Base-by-base conservation (phyloP, 2,797 vertebrate genomes). In the Merluccius polli region DNA sequence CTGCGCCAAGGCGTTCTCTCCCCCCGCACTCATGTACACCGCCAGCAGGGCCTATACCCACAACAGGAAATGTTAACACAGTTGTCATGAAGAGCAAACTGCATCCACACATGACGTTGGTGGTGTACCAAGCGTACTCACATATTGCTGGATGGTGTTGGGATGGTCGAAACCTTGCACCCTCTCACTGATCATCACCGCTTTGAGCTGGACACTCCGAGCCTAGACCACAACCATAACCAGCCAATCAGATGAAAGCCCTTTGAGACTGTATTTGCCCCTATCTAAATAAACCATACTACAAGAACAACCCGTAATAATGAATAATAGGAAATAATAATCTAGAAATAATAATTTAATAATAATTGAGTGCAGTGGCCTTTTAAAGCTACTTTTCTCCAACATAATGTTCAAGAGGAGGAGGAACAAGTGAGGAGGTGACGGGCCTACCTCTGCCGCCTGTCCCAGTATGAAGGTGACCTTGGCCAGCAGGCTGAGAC, bases 151-250 rank as follows among this genome's bases (percentile, higher is more conserved):
- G 84, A 95, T 93, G 1, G 95, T 93, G 87, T 89, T 90, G 67
- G 93, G 91, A 83, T 95, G 93, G 87, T 96, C 95, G 76, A 95
- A 96, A 77, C 95, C 94, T 31, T 94, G 82, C 36, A 94, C 92
- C 78, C 94, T 86, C 88, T 96, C 95, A 59, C 94, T 94, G 86
- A 95, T 92, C 75, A 95, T 87, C 79, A 96, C 93, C 16, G 92
- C 89, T 87, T 89, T 95, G 81, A 95, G 90, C 84, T 96, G 94
- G 67, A 91, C 70, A 65, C 94, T 92, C 76, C 95, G 92, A 69
- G 95, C 94, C 95, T 96, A 74, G 4, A 79, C 41, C 77, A 77
- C 21, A 84, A n/a, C n/a, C n/a, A n/a, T n/a, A 35, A 35, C 8
- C 33, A 35, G 33, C 33, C 33, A 35, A 35, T 35, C 33, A 35